Base-by-base conservation (phyloP, 2,113 vertebrate genomes). In the Galemys pyrenaicus region DNA sequence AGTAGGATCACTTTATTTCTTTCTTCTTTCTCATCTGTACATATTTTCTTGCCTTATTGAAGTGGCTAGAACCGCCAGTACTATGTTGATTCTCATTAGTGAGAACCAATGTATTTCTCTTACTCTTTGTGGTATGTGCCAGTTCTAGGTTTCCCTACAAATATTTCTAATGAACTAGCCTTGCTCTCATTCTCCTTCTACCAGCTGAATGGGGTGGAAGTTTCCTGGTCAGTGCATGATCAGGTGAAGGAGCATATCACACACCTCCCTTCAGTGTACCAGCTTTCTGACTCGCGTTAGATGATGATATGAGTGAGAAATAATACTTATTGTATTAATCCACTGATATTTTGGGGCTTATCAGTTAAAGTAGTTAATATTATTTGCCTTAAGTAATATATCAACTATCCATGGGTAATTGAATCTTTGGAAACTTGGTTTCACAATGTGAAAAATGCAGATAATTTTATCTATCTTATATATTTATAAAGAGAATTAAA, bases 401-500 rank as follows among this genome's bases (percentile, higher is more conserved):
- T 35, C 46, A 73, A 65, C 11, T 49, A 30, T 94, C 19, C 58
- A 58, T 89, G 44, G 32, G 32, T 56, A 62, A 85, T 6, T 64
- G 65, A 32, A 11, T 88, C 26, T 75, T 81, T 82, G 58, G 60
- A 79, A 75, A 13, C 37, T 68, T 87, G 35, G 35, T 81, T 54
- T 93, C 16, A 93, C 22, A 75, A 35, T 67, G 35, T 65, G 37
- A 67, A 80, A 87, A 93, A 58, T 60, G 39, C 81, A 39, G n/a
- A 73, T 58, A 80, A 67, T 85, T 65, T 28, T 46, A 73, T 46
- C 5, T 58, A 73, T 3, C 6, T 71, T 73, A 74, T 9, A 35
- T 22, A 39, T 74, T 95, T 93, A 83, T 44, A 87, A 30, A 87
- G 51, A 90, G 9, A 87, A 87, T 75, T 44, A 87, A 90, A 77